Conservation (phyloP, 2,113 vertebrate genomes). For the Perca fluviatilis region DNA sequence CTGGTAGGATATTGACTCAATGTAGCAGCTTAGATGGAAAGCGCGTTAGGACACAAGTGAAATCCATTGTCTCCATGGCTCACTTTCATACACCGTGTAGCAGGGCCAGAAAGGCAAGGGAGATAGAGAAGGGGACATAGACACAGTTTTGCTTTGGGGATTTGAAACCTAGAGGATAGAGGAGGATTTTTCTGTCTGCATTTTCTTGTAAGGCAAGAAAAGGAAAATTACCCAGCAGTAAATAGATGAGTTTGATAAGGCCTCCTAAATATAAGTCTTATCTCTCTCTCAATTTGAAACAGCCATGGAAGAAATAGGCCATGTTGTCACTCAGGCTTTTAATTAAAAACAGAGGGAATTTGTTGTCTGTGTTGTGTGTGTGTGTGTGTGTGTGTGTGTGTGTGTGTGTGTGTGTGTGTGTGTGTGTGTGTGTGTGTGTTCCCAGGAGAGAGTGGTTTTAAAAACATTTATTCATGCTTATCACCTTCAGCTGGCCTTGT, state of each 20-base stretch:
- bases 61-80: constrained; percentile 66
- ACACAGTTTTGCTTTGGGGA: constrained; percentile 60
- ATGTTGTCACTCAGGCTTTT: constrained; percentile 79
- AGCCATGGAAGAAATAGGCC: constrained; percentile 75
- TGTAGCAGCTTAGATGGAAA: constrained; percentile 60
- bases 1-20: constrained; percentile 52
- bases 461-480: constrained; percentile 63
- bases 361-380: neutral
- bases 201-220: constrained; percentile 60
- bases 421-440: constrained; percentile 3
- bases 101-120: constrained; percentile 17
- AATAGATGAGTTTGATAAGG: constrained; percentile 80
- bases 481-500: constrained; percentile 61
- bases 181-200: constrained; percentile 61
- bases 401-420: constrained; percentile 27
- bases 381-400: constrained; percentile 24
- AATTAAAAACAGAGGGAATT: constrained; percentile 78
- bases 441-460: constrained; percentile 56
- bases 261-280: constrained; percentile 80
- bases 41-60: constrained; percentile 45
- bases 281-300: constrained; percentile 78
- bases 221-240: constrained; percentile 78
- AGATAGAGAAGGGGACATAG: constrained; percentile 27
- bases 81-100: constrained; percentile 44
- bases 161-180: constrained; percentile 61